Conservation (phyloP, 2,113 vertebrate genomes). For the Holacanthus passer region DNA sequence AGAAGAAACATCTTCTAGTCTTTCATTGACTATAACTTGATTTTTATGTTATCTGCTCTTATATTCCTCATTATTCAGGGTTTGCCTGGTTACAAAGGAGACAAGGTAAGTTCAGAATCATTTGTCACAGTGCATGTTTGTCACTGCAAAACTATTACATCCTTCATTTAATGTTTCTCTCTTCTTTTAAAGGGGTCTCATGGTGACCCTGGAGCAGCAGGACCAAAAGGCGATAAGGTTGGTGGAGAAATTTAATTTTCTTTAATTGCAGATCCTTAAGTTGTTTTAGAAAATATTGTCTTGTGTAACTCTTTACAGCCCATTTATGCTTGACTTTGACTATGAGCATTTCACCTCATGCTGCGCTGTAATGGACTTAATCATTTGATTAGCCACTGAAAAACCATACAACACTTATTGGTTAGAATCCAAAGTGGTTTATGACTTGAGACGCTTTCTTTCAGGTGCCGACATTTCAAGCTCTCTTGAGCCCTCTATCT, state of each 20-base stretch:
- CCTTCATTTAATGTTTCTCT: neutral
- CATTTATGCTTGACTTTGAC: neutral
- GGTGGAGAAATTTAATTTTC: constrained; percentile 14
- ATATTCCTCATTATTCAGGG: constrained; percentile 57
- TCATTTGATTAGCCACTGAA: neutral
- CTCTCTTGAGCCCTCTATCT: constrained; percentile 8
- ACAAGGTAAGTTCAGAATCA: constrained; percentile 59
- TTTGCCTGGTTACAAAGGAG: constrained; percentile 77
- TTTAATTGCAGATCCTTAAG: neutral
- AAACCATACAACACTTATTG: neutral
- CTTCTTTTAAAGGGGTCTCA: constrained; percentile 53
- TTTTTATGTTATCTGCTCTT: constrained; percentile 1
- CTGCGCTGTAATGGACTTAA: neutral
- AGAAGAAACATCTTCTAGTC: neutral
- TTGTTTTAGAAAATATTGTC: neutral
- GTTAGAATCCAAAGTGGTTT: constrained; percentile 7
- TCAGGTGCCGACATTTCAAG: constrained; percentile 10
- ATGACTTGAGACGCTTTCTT: neutral
- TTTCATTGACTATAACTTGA: neutral
- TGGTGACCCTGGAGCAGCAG: constrained; percentile 66
- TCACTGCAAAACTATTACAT: neutral
- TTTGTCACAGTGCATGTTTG: neutral
- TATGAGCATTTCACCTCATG: neutral
- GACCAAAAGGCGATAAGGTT: constrained; percentile 80
- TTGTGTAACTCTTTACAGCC: neutral